These are phyloP conservation scores for Seriola dumerili DNA, from an alignment of 2,113 vertebrate genomes.

Conservation along the genomic window DNA sequence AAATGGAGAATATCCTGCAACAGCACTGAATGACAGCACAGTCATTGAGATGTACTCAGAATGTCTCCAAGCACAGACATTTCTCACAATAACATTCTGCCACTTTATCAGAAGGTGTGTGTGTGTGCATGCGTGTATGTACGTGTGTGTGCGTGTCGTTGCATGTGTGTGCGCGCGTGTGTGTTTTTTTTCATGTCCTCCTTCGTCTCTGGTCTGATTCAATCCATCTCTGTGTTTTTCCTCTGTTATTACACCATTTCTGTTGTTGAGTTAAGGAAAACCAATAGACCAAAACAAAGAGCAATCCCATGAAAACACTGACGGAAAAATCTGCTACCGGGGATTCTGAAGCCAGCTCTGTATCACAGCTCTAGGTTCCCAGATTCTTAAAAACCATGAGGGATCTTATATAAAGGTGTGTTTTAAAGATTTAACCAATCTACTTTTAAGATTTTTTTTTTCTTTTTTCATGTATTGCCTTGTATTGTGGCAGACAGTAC, in stretches of 20 bases:
- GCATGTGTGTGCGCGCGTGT: constrained; percentile 6
- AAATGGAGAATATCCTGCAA: constrained; percentile 72
- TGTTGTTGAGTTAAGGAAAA: constrained; percentile 51
- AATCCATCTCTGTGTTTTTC: constrained; percentile 48
- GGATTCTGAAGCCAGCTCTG: constrained; percentile 24
- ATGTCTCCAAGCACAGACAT: constrained; percentile 55
- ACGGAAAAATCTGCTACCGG: constrained; percentile 3
- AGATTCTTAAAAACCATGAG: constrained; percentile 20
- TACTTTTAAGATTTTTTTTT: not conserved
- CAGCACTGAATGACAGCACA: constrained; percentile 42
- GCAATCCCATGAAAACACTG: constrained; percentile 41
- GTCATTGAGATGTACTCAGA: constrained; percentile 67
- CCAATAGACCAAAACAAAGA: constrained; percentile 48
- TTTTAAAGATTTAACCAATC: constrained; percentile 4
- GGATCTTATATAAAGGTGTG: constrained; percentile 1
- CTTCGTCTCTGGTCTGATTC: constrained; percentile 37
- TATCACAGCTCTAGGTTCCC: constrained; percentile 11
- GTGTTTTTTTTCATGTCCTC: constrained; percentile 8
- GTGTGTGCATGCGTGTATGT: constrained; percentile 5
- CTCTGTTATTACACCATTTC: constrained; percentile 55
- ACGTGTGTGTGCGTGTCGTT: constrained; percentile 3
- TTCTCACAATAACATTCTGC: constrained; percentile 54
- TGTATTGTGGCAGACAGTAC: constrained; percentile 17
- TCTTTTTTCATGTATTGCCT: constrained; percentile 6
- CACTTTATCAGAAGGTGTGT: constrained; percentile 45